Conservation (phyloP, 2,797 vertebrate species). For the Tenualosa thibaudeaui region DNA sequence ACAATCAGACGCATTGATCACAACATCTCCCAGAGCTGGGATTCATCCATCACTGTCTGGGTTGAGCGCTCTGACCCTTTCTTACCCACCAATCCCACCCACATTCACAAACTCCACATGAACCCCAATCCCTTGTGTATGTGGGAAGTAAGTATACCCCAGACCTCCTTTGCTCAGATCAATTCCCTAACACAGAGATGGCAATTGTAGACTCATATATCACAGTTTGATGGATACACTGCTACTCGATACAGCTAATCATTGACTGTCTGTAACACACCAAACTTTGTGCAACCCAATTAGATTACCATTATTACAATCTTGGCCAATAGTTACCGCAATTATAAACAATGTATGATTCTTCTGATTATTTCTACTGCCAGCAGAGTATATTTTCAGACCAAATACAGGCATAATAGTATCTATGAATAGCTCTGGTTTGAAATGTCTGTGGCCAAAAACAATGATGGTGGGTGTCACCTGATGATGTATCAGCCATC, state of each 20-base stretch:
- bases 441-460: neutral
- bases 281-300: neutral
- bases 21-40: neutral
- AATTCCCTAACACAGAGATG: neutral
- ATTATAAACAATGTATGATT: conserved; percentile 6
- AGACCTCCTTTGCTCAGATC: neutral
- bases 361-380: neutral
- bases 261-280: neutral
- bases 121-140: neutral
- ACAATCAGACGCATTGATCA: conserved; percentile 34
- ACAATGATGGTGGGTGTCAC: neutral
- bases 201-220: neutral
- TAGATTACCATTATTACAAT: neutral
- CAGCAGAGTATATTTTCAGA: neutral
- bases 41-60: neutral
- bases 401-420: neutral
- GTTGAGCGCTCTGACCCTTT: neutral
- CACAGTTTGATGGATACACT: neutral
- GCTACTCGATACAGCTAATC: neutral
- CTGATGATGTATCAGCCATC: neutral
- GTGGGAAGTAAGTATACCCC: neutral
- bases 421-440: conserved; percentile 10
- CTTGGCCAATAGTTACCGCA: neutral
- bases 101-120: neutral
- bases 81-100: neutral